Conservation (phyloP, 2,113 vertebrate species). For the Campylomormyrus tamandua region DNA sequence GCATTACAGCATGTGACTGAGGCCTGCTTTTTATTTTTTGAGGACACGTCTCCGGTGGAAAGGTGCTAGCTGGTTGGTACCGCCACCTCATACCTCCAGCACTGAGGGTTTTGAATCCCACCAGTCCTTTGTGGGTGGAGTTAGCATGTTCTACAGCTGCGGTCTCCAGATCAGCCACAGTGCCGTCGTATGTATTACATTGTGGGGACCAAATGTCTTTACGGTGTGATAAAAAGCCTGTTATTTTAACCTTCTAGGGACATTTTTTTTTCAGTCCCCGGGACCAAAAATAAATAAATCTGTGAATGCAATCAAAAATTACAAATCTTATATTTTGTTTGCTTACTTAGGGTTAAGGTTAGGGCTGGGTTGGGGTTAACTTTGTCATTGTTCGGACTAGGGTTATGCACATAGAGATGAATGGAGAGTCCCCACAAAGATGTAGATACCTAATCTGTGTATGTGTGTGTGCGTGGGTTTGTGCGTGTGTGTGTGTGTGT, state of each 20-base stretch:
- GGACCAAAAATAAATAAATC: background rate
- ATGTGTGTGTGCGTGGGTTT: background rate
- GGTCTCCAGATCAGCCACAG: background rate
- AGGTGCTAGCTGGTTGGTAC: background rate
- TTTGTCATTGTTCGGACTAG: background rate
- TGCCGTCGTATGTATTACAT: background rate
- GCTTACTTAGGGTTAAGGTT: background rate
- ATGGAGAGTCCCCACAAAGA: background rate
- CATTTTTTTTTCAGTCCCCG: background rate
- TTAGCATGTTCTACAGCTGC: background rate
- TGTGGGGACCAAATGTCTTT: background rate
- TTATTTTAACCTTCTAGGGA: background rate
- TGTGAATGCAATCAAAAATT: background rate
- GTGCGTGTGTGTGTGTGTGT: too few relatives aligned
- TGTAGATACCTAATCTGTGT: background rate
- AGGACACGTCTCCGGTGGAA: background rate
- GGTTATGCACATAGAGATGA: background rate
- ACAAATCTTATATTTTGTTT: background rate
- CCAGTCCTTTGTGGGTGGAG: background rate
- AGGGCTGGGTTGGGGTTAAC: background rate
- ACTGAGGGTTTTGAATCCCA: background rate
- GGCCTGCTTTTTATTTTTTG: background rate
- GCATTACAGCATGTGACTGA: background rate
- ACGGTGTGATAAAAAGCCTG: background rate
- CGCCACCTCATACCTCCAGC: background rate